Evolutionary conservation across 2,797 vertebrate genomes (phyloP).

Genomic region (Hippopotamyrus pictus): DNA sequence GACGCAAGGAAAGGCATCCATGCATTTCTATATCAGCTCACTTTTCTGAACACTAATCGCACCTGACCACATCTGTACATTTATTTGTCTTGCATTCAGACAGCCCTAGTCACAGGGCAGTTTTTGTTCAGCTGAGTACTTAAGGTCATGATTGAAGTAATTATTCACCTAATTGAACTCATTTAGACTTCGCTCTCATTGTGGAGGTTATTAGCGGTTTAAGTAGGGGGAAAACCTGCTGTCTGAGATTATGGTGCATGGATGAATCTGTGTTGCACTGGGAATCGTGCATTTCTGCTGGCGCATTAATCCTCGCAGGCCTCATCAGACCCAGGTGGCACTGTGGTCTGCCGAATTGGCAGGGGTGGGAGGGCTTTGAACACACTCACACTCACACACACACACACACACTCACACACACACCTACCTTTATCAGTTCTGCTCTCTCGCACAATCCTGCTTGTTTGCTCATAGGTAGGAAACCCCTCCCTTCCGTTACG

Average conservation of each 20-base stretch:
- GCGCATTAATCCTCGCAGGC: neutral
- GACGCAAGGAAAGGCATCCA: neutral
- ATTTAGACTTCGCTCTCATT: neutral
- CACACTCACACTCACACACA: neutral
- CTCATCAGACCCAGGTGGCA: neutral
- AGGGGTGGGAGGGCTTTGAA: neutral
- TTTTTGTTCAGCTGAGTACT: neutral
- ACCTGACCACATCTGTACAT: neutral
- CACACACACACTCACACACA: neutral
- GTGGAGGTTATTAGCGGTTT: neutral
- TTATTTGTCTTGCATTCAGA: neutral
- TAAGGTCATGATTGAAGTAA: neutral
- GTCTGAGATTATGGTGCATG: neutral
- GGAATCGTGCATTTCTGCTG: neutral
- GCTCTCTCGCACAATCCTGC: neutral
- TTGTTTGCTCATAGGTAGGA: neutral
- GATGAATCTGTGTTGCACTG: neutral
- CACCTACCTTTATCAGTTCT: neutral
- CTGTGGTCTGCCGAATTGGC: neutral
- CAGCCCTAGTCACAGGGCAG: neutral
- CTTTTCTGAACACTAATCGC: neutral
- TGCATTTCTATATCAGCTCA: neutral
- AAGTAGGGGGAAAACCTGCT: neutral
- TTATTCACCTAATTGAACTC: neutral
- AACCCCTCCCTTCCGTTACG: neutral